Percentiles rank a stretch among this genome's conserved stretches.
Evolutionary conservation across 2,113 vertebrate species (phyloP).

Genomic region (Phalacrocorax carbo): DNA sequence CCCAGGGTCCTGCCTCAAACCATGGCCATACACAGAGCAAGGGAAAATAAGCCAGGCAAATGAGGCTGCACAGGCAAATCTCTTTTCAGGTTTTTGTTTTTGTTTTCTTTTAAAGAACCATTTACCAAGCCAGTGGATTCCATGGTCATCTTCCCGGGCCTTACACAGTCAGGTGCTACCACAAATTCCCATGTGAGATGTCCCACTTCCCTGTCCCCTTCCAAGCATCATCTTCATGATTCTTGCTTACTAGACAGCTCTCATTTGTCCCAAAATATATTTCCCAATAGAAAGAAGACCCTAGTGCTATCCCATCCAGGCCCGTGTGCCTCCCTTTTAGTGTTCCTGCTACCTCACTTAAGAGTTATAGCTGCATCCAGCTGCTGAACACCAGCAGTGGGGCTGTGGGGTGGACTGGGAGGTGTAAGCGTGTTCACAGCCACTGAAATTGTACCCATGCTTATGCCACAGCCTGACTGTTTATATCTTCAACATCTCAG

Average conservation of each 20-base stretch:
- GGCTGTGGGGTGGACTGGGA: background rate
- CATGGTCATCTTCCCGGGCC: background rate
- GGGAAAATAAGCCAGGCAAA: background rate
- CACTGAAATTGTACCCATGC: background rate
- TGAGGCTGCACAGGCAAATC: background rate
- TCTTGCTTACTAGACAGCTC: background rate
- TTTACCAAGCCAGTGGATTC: background rate
- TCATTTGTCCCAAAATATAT: background rate
- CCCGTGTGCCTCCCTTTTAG: background rate
- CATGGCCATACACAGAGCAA: background rate
- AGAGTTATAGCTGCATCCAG: background rate
- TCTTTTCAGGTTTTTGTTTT: background rate
- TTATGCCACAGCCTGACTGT: background rate
- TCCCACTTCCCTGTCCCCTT: background rate
- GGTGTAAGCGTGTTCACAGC: background rate
- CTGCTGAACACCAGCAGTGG: background rate
- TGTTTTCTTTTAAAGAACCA: background rate
- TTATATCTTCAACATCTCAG: background rate
- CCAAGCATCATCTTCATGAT: background rate
- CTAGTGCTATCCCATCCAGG: background rate
- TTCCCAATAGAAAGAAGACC: background rate
- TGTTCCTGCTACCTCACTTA: background rate
- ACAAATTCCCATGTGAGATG: background rate
- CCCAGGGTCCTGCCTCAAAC: background rate
- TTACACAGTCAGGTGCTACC: background rate